Evolutionary conservation across 2,113 vertebrate species (phyloP).

Genomic region (Rana temporaria): DNA sequence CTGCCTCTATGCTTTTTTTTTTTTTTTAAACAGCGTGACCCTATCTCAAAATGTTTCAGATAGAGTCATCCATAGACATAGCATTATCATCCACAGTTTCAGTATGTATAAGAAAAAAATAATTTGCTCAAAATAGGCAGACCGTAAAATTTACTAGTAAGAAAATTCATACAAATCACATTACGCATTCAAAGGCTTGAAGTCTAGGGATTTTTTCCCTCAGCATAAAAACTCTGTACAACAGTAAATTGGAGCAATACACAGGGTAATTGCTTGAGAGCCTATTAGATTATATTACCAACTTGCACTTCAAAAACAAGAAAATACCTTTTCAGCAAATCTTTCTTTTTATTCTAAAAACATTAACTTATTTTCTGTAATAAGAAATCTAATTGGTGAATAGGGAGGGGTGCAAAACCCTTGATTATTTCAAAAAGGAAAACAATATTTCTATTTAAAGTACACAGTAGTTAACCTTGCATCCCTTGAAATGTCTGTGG

Average conservation of each 20-base stretch:
- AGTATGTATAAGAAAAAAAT: slow-evolving; percentile 32
- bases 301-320: slow-evolving; percentile 60
- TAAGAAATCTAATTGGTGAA: slow-evolving; percentile 72
- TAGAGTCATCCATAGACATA: not conserved
- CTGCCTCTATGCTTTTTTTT: too few relatives aligned
- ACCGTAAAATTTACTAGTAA: slow-evolving; percentile 49
- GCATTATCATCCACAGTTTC: not conserved
- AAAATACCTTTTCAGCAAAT: slow-evolving; percentile 58
- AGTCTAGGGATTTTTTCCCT: slow-evolving; percentile 67
- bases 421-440: slow-evolving; percentile 64
- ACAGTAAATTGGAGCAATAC: slow-evolving; percentile 70
- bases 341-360: slow-evolving; percentile 59
- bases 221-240: slow-evolving; percentile 76
- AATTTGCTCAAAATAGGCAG: slow-evolving; percentile 36
- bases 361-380: slow-evolving; percentile 74
- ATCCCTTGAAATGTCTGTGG: not conserved
- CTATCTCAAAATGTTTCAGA: not conserved
- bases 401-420: slow-evolving; percentile 67
- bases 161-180: slow-evolving; percentile 51
- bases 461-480: slow-evolving; percentile 36
- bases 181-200: slow-evolving; percentile 75
- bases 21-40: not conserved
- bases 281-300: slow-evolving; percentile 64
- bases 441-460: slow-evolving; percentile 65
- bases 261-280: slow-evolving; percentile 70